Evolutionary conservation across 2,888 invertebrate genomes (phyloP), one percentile per base, ranked within the genome.

Genomic region (Amorpha juglandis): DNA sequence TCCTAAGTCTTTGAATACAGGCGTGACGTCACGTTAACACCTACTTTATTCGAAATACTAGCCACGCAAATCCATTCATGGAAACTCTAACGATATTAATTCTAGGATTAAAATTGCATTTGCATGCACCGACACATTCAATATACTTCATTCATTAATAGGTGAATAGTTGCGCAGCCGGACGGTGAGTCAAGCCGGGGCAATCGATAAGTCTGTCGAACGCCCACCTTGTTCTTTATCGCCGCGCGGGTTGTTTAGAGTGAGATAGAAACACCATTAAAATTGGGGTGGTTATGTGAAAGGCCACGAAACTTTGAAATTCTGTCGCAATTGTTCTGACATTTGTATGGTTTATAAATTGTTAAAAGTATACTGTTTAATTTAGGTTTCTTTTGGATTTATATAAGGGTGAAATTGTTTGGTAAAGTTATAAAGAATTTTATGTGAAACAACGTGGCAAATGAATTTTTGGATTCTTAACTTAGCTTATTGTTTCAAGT

Each of bases 121-220:
- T 19, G 19, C 12, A 42, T 42, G 42, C 38, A 19, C 19, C 9
- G 0, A 19, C 9, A 50, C 1, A 9, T 11, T 0, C 19, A n/a
- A 19, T 58, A 19, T 16, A 35, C 38, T 58, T 42, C 58, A 58
- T 58, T 58, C 16, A 58, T 42, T 58, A 58, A 42, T 58, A 58
- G n/a, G n/a, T n/a, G n/a, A 42, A 58, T 58, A 50, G 19, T 19
- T 58, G 42, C 21, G 42, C 38, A 58, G 55, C 27, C 27, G 35
- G 38, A 11, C 58, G 58, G 12, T 58, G 58, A 58, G 42, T 58
- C 58, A 58, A 58, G 58, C 58, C 19, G 58, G 11, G 42, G 38
- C 19, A 58, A 58, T 58, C 58, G 19, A 58, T 58, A 58, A 42
- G 58, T 42, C 38, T 42, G 42, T 9, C 38, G 38, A 38, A 16